Conservation (phyloP, 2,888 invertebrate genomes). For the Mythimna vitellina region DNA sequence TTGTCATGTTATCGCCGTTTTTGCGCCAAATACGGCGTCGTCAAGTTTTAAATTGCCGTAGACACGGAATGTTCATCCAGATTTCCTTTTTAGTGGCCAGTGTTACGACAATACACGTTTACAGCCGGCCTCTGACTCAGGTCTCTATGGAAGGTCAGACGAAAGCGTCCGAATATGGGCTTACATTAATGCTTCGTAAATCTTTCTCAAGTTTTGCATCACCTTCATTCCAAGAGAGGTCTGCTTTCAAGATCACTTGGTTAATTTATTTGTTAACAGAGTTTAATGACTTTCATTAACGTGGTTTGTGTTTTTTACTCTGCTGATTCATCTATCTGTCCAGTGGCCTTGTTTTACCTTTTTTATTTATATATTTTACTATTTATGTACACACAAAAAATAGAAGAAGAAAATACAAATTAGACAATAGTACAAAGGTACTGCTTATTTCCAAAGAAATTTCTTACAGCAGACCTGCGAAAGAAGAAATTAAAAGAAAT, state of each 20-base stretch:
- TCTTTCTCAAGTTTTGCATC: slow-evolving; percentile 64
- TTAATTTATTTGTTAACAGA: slow-evolving; percentile 19
- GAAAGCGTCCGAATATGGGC: slow-evolving; percentile 77
- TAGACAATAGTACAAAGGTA: too few species aligned
- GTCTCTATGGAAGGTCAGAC: slow-evolving; percentile 75
- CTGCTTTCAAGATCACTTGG: slow-evolving; percentile 36
- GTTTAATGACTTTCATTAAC: slow-evolving; percentile 1
- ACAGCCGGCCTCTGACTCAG: slow-evolving; percentile 69
- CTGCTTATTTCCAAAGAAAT: too few species aligned
- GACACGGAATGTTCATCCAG: slow-evolving; percentile 34
- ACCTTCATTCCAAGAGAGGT: slow-evolving; percentile 61
- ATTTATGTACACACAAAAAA: too few species aligned
- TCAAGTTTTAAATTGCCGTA: slow-evolving; percentile 11
- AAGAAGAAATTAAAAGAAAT: too few species aligned
- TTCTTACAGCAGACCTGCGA: too few species aligned
- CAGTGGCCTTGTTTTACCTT: not conserved
- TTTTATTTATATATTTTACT: too few species aligned
- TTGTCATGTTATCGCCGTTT: slow-evolving; percentile 7
- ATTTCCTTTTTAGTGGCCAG: slow-evolving; percentile 49
- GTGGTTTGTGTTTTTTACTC: not conserved
- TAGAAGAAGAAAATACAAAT: too few species aligned
- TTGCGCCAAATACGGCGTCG: not conserved
- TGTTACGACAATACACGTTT: slow-evolving; percentile 32
- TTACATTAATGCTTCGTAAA: slow-evolving; percentile 61
- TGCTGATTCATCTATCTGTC: not conserved